Evolutionary conservation across 1,140 invertebrate species (phyloP).

Genomic region (Tigriopus japonicus): DNA sequence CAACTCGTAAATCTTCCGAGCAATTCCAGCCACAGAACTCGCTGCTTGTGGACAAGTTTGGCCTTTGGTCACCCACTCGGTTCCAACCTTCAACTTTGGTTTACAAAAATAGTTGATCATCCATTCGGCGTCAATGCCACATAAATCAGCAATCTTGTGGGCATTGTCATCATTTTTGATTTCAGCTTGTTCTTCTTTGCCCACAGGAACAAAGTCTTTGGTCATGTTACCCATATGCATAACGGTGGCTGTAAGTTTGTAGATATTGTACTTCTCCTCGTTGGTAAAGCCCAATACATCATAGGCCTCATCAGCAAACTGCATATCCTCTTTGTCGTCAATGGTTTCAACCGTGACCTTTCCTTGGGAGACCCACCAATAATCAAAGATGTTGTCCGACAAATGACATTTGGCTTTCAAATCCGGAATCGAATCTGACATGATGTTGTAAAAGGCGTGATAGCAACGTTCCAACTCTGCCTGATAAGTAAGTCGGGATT

Average conservation of each 20-base stretch:
- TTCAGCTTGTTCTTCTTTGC: conserved; percentile 41
- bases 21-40: conserved; percentile 35
- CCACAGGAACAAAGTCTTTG: conserved; percentile 39
- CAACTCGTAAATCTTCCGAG: conserved; percentile 38
- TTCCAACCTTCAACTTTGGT: conserved; percentile 38
- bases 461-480: conserved; percentile 94
- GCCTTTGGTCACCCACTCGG: conserved; percentile 39
- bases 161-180: conserved; percentile 40
- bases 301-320: conserved; percentile 72
- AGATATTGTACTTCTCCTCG: conserved; percentile 87
- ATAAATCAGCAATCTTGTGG: conserved; percentile 38
- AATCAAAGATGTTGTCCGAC: conserved; percentile 38
- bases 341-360: conserved; percentile 34
- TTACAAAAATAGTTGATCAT: conserved; percentile 36
- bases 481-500: conserved; percentile 99
- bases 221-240: conserved; percentile 40
- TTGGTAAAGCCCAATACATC: conserved; percentile 90
- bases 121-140: conserved; percentile 38
- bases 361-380: conserved; percentile 21
- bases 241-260: conserved; percentile 44
- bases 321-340: conserved; percentile 50
- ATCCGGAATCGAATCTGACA: conserved; percentile 70
- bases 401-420: conserved; percentile 43
- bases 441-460: conserved; percentile 99
- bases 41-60: conserved; percentile 34